Percentiles rank a stretch among this genome's conserved stretches.
Evolutionary conservation across 2,113 vertebrate genomes (phyloP).

Genomic region (Kryptolebias marmoratus): DNA sequence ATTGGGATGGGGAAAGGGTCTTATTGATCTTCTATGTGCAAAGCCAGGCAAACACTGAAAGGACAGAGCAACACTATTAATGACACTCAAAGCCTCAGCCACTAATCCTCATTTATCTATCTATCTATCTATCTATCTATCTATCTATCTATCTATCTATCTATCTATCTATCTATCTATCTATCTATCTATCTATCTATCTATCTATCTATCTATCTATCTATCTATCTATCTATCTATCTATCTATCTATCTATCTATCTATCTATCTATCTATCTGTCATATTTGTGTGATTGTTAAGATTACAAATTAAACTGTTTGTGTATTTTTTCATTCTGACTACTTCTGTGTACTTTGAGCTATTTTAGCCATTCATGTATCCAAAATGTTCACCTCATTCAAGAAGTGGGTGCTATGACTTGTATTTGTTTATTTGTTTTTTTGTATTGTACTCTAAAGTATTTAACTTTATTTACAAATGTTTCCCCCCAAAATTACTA

Average conservation of each 20-base stretch:
- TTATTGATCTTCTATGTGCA: conserved; percentile 83
- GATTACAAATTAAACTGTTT: no score
- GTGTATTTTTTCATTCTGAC: no score
- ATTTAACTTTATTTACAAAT: no score
- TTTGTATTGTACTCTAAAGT: no score
- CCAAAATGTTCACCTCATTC: no score
- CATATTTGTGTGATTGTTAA: conserved; percentile 4
- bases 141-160: conserved; percentile 59
- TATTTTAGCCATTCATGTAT: no score
- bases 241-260: conserved; percentile 37
- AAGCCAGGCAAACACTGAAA: conserved; percentile 83
- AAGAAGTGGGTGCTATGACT: no score
- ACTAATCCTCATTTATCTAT: conserved; percentile 61
- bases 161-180: conserved; percentile 55
- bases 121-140: conserved; percentile 64
- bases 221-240: conserved; percentile 31
- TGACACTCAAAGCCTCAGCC: conserved; percentile 68
- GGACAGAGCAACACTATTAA: conserved; percentile 79
- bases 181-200: conserved; percentile 52
- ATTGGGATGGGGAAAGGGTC: conserved; percentile 72
- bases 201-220: conserved; percentile 37
- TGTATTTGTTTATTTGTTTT: no score
- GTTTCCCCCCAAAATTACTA: no score
- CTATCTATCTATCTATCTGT: conserved; percentile 22
- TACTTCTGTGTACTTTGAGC: no score